These are phyloP conservation scores for Gymnocephalus cernua DNA, from an alignment of 2,113 vertebrate genomes.

Conservation along the genomic window DNA sequence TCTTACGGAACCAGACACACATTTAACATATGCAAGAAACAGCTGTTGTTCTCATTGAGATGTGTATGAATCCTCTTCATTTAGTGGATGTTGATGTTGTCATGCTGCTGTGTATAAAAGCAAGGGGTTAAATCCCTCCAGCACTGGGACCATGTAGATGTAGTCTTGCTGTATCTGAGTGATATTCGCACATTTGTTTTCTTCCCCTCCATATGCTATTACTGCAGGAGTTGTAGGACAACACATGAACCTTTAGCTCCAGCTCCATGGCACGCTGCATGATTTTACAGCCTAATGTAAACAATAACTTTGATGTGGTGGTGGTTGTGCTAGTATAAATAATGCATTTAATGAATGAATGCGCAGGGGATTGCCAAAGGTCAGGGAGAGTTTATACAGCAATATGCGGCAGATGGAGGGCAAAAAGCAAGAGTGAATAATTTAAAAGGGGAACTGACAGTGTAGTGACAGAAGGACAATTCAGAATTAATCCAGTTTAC, in stretches of 20 bases:
- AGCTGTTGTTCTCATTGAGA: constrained; percentile 61
- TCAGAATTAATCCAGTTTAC: constrained; percentile 68
- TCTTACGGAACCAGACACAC: constrained; percentile 17
- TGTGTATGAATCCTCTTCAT: constrained; percentile 31
- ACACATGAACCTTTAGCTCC: constrained; percentile 38
- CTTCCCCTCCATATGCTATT: constrained; percentile 28
- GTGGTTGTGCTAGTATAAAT: constrained; percentile 66
- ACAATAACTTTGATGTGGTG: constrained; percentile 72
- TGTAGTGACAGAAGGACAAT: constrained; percentile 64
- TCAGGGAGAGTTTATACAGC: constrained; percentile 79
- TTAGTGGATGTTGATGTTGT: constrained; percentile 38
- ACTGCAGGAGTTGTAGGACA: constrained; percentile 16
- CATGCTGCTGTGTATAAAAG: constrained; percentile 39
- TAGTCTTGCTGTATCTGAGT: constrained; percentile 21
- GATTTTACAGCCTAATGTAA: constrained; percentile 68
- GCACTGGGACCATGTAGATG: background rate
- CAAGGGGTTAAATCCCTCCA: constrained; percentile 6
- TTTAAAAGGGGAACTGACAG: constrained; percentile 70
- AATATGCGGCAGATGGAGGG: constrained; percentile 76
- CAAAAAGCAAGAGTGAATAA: constrained; percentile 75
- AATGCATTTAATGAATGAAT: constrained; percentile 77
- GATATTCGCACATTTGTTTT: constrained; percentile 40
- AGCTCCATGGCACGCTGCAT: constrained; percentile 23
- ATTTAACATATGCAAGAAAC: constrained; percentile 48
- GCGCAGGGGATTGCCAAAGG: constrained; percentile 71